Conservation (phyloP, 2,797 vertebrate genomes). For the Emydoidea blandingii region DNA sequence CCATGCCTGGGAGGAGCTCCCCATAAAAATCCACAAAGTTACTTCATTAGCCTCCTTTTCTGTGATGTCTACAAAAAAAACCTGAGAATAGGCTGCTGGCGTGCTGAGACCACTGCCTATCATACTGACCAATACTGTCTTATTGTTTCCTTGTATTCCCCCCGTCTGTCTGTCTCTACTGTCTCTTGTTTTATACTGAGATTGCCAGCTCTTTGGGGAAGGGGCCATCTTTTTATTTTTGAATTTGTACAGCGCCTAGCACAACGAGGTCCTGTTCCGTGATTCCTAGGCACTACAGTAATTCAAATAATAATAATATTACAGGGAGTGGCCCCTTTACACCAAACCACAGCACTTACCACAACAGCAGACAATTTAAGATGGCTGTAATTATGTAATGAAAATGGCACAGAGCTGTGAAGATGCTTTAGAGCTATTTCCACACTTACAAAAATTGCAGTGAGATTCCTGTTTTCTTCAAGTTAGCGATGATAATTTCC, state of each 20-base stretch:
- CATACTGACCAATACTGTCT: neutral
- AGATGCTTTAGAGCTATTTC: neutral
- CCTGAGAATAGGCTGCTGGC: neutral
- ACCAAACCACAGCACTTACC: neutral
- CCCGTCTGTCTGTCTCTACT: neutral
- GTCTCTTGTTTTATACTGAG: neutral
- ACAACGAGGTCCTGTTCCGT: neutral
- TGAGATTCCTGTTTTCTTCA: conserved; percentile 88
- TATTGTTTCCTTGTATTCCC: neutral
- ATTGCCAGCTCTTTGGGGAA: neutral
- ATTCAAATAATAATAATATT: neutral
- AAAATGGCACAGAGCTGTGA: neutral
- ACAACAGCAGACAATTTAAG: neutral
- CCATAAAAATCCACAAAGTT: neutral
- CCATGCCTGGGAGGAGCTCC: neutral
- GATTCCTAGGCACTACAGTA: neutral
- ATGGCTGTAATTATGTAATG: neutral
- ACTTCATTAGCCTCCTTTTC: neutral
- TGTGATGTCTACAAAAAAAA: neutral
- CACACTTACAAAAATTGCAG: conserved; percentile 97
- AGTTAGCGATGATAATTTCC: conserved; percentile 88
- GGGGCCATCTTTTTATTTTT: neutral
- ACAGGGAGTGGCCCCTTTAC: neutral
- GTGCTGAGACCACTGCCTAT: neutral
- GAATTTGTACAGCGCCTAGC: neutral